Evolutionary conservation across 2,888 invertebrate species (phyloP).

Genomic region (Drosophila borborema): DNA sequence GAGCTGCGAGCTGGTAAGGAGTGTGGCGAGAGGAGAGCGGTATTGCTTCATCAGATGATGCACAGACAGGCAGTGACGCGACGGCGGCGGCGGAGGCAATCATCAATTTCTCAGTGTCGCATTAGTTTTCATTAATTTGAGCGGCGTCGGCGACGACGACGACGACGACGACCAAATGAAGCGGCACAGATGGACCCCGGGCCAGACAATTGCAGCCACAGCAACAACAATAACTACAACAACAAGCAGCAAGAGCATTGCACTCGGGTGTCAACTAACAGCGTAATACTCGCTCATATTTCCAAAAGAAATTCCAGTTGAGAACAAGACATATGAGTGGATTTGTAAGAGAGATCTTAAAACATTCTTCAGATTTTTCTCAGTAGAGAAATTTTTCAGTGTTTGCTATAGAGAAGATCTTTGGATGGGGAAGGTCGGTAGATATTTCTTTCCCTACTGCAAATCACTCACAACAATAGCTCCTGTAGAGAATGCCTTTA

Average conservation of each 20-base stretch:
- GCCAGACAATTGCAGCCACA: constrained; percentile 25
- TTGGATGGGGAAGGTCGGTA: neutral
- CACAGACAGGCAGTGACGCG: constrained; percentile 42
- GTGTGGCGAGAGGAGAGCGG: constrained; percentile 1
- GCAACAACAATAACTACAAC: constrained; percentile 6
- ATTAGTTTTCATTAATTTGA: constrained; percentile 82
- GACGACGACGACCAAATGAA: constrained; percentile 50
- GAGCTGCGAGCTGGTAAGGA: neutral
- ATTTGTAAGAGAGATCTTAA: neutral
- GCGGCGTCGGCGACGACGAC: constrained; percentile 53
- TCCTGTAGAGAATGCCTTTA: neutral
- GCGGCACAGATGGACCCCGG: constrained; percentile 72
- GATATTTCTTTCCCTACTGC: too few relatives aligned
- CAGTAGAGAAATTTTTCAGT: neutral
- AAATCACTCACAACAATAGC: too few relatives aligned
- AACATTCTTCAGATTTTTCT: neutral
- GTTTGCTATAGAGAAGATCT: neutral
- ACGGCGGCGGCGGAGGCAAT: constrained; percentile 67
- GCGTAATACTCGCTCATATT: constrained; percentile 4
- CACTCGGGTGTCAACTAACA: constrained; percentile 2
- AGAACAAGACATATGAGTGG: neutral
- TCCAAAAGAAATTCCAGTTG: neutral
- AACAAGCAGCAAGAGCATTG: constrained; percentile 6
- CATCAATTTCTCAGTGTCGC: constrained; percentile 82
- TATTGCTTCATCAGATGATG: constrained; percentile 17